Conservation (phyloP, 2,888 invertebrate species). For the Itoplectis maculator region DNA sequence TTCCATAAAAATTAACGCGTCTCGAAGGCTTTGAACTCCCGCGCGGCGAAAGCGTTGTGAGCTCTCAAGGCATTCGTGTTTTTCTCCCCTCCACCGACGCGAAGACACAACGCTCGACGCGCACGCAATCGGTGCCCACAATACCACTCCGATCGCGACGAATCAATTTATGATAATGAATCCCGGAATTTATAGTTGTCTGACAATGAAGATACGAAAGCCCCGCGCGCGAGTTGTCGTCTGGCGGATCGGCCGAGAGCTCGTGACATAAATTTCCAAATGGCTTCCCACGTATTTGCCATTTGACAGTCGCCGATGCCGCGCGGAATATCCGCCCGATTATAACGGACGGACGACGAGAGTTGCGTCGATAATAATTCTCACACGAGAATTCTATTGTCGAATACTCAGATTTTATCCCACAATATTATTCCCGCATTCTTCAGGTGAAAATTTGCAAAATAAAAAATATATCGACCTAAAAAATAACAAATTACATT, state of each 20-base stretch:
- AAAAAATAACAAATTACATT: too few species aligned
- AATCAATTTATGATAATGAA: conserved; percentile 82
- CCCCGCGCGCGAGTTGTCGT: not conserved
- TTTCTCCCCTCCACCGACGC: conserved; percentile 48
- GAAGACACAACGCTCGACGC: not conserved
- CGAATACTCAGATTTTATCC: not conserved
- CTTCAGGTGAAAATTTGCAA: too few species aligned
- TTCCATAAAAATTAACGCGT: not conserved
- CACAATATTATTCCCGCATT: not conserved
- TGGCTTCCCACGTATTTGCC: conserved; percentile 15
- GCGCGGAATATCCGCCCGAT: conserved; percentile 7
- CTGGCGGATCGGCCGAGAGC: not conserved
- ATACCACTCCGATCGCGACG: conserved; percentile 67
- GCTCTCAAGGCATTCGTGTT: conserved; percentile 69
- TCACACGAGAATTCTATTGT: not conserved
- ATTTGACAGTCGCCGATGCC: conserved; percentile 13
- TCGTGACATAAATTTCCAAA: conserved; percentile 26
- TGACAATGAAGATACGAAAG: conserved; percentile 78
- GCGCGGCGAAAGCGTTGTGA: not conserved
- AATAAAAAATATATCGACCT: too few species aligned
- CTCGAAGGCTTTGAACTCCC: not conserved
- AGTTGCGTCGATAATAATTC: conserved; percentile 7
- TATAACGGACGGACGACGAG: not conserved
- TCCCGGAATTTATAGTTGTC: conserved; percentile 78
- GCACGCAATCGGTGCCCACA: not conserved